These are phyloP conservation scores for Pentalonia nigronervosa DNA, from an alignment of 1,140 invertebrate species.

Conservation along the genomic window DNA sequence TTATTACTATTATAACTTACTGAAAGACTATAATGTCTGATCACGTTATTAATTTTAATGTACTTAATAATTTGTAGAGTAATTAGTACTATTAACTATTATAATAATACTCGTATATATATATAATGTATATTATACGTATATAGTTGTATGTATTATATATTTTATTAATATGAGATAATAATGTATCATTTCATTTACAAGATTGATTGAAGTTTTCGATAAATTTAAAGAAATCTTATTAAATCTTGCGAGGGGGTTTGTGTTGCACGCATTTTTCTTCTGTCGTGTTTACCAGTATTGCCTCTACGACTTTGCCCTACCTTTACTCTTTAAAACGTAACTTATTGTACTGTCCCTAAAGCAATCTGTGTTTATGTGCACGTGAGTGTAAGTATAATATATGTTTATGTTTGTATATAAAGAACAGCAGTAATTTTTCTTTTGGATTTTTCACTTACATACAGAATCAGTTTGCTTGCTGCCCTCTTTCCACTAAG, in stretches of 20 bases:
- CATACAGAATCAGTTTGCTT: background rate
- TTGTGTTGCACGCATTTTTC: background rate
- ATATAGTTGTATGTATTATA: too few species aligned
- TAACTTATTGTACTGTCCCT: slow-evolving; percentile 39
- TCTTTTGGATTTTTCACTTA: slow-evolving; percentile 47
- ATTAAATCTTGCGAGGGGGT: background rate
- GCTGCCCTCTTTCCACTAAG: background rate
- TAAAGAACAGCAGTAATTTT: slow-evolving; percentile 47
- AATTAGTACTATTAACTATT: too few species aligned
- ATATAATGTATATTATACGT: too few species aligned
- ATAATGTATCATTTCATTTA: background rate
- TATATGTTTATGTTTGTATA: background rate
- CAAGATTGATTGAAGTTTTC: background rate
- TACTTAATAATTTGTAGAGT: too few species aligned
- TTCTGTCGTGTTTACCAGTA: background rate
- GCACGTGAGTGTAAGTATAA: background rate
- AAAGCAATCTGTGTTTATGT: slow-evolving; percentile 43
- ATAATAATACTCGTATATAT: too few species aligned
- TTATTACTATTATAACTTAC: too few species aligned
- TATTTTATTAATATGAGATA: too few species aligned
- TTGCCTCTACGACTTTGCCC: background rate
- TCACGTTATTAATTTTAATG: too few species aligned
- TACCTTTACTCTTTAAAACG: background rate
- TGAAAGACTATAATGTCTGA: too few species aligned
- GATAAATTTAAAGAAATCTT: background rate